Conservation (phyloP, 2,113 vertebrate genomes). For the Hyperopisus bebe region DNA sequence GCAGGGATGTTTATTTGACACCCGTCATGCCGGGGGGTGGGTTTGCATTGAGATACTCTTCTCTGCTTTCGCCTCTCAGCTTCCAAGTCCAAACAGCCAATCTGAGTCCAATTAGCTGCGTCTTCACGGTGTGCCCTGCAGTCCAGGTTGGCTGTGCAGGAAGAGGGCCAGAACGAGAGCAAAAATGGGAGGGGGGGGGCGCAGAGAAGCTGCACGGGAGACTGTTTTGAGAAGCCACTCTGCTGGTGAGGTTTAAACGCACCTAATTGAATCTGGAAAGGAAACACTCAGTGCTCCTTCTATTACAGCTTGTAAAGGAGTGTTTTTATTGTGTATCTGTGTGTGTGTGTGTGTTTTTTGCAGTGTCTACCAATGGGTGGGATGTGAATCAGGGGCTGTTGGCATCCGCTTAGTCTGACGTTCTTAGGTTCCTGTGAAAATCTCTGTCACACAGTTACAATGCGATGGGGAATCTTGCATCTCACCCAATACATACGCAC, state of each 20-base stretch:
- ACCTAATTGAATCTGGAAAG: slow-evolving; percentile 2
- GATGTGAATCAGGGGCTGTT: background rate
- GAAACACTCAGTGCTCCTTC: background rate
- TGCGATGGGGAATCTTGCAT: background rate
- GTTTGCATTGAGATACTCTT: background rate
- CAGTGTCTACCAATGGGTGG: background rate
- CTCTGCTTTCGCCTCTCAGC: background rate
- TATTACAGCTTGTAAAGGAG: background rate
- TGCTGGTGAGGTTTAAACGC: background rate
- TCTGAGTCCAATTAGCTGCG: slow-evolving; percentile 2
- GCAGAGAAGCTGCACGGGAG: background rate
- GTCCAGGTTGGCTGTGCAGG: background rate
- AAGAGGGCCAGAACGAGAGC: background rate
- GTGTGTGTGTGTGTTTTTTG: background rate
- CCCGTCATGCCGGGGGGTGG: background rate
- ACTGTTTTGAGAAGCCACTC: background rate
- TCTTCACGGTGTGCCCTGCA: background rate
- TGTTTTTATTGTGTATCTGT: background rate
- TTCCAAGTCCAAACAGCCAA: background rate
- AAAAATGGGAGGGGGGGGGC: background rate
- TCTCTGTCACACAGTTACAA: background rate
- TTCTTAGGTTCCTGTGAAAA: slow-evolving; percentile 1
- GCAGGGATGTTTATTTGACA: background rate
- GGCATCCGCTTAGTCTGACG: background rate
- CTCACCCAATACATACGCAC: background rate